Evolutionary conservation across 2,797 vertebrate genomes (phyloP).

Genomic region (Loriculus beryllinus): DNA sequence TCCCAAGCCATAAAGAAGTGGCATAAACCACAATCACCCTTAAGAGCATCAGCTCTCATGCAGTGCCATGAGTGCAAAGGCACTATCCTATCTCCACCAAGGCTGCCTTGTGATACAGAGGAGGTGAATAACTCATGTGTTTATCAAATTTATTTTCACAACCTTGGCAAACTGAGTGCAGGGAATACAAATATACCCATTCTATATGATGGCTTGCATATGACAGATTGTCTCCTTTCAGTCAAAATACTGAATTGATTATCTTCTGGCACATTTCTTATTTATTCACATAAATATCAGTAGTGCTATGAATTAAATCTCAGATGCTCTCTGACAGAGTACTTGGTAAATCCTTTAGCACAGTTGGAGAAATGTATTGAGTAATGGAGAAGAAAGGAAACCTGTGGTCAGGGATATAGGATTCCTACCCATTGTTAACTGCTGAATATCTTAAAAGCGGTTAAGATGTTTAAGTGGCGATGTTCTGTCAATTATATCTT

Average conservation of each 20-base stretch:
- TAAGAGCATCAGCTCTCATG: not conserved
- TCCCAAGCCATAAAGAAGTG: not conserved
- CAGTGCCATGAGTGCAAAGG: not conserved
- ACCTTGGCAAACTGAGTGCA: not conserved
- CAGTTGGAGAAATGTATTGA: not conserved
- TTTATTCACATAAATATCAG: not conserved
- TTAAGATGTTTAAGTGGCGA: not conserved
- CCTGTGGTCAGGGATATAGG: not conserved
- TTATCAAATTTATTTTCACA: not conserved
- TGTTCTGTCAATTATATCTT: conserved; percentile 33
- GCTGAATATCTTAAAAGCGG: not conserved
- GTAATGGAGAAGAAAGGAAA: not conserved
- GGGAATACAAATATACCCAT: not conserved
- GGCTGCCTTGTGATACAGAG: not conserved
- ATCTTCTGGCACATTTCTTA: not conserved
- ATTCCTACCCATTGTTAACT: not conserved
- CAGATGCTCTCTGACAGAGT: not conserved
- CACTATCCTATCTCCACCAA: fast-evolving
- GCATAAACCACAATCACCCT: not conserved
- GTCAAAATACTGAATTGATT: not conserved
- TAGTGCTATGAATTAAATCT: not conserved
- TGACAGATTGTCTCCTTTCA: not conserved
- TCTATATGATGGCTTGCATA: not conserved
- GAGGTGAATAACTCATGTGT: not conserved
- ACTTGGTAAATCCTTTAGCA: not conserved